Conservation (phyloP, 2,113 vertebrate species). For the Laticauda colubrina region DNA sequence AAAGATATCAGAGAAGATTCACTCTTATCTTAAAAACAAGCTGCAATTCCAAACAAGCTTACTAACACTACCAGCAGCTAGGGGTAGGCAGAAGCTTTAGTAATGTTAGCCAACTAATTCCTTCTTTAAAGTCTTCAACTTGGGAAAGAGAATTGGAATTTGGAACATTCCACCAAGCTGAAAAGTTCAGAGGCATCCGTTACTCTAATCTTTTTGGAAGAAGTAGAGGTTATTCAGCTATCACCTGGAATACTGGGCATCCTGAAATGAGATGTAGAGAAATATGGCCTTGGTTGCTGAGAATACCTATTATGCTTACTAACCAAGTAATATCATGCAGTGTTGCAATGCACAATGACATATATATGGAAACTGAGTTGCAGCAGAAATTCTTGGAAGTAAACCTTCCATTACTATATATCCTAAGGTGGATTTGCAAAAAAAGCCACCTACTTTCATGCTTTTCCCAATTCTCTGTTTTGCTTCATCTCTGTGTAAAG, state of each 20-base stretch:
- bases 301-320: not conserved
- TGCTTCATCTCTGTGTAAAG: not conserved
- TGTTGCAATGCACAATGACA: not conserved
- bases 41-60: not conserved
- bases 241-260: not conserved
- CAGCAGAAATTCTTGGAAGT: not conserved
- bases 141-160: not conserved
- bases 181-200: not conserved
- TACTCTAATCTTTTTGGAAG: not conserved
- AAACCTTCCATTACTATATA: not conserved
- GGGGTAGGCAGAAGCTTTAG: not conserved
- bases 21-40: not conserved
- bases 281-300: not conserved
- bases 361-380: not conserved
- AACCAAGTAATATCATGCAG: not conserved
- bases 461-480: not conserved
- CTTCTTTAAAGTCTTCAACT: not conserved
- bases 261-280: not conserved
- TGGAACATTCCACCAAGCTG: not conserved
- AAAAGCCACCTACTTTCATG: not conserved
- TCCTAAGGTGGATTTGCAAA: not conserved
- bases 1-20: not conserved
- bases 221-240: not conserved
- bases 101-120: not conserved
- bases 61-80: not conserved